phyloP scores from a whole-genome alignment of 2,113 vertebrate genomes.

The Gymnogyps californianus region DNA sequence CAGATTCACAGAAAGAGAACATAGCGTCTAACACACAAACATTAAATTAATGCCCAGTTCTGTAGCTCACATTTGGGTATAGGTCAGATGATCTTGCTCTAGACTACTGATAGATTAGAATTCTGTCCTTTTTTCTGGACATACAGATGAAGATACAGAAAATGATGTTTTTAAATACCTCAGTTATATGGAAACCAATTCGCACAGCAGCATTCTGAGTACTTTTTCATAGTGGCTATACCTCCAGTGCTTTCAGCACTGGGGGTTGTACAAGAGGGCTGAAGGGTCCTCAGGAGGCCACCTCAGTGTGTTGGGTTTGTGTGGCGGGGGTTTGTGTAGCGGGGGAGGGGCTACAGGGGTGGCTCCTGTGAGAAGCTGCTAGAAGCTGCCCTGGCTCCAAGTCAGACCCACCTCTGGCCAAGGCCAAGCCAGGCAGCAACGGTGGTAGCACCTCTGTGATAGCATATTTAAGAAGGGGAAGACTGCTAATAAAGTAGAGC shows the following conservation, averaged over 20 bases:
- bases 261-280: accelerated
- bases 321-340: too few relatives aligned
- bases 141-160: not conserved
- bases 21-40: not conserved
- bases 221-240: not conserved
- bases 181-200: not conserved
- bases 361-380: too few relatives aligned
- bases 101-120: not conserved
- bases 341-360: too few relatives aligned
- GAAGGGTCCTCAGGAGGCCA: not conserved
- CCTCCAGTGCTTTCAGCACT: not conserved
- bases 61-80: not conserved
- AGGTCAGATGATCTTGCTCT: not conserved
- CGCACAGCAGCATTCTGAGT: accelerated
- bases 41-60: accelerated
- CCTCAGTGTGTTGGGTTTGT: too few relatives aligned
- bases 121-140: not conserved
- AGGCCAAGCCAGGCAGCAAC: too few relatives aligned
- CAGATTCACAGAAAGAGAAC: not conserved
- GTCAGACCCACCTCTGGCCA: too few relatives aligned
- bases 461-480: too few relatives aligned
- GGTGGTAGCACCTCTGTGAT: too few relatives aligned
- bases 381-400: too few relatives aligned
- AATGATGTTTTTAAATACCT: not conserved
- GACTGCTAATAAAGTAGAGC: too few relatives aligned